phyloP scores from a whole-genome alignment of 2,113 vertebrate species.

The Vombatus ursinus region DNA sequence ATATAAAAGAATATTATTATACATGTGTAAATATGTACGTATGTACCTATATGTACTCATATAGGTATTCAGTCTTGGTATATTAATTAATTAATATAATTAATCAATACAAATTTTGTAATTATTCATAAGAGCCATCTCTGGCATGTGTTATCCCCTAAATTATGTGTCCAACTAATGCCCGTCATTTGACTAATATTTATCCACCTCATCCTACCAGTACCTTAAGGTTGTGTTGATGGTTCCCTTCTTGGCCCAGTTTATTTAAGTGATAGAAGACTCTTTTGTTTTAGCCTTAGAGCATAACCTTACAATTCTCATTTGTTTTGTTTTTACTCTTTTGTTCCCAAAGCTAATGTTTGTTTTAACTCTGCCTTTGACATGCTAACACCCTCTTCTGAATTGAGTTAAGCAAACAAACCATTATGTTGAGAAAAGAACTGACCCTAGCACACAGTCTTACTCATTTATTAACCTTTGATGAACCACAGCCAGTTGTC shows the following conservation, averaged over 20 bases:
- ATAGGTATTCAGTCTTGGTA: not conserved
- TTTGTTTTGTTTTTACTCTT: not conserved
- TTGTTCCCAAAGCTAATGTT: not conserved
- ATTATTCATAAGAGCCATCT: not conserved
- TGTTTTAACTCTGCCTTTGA: constrained; percentile 58
- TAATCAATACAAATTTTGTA: too few relatives aligned
- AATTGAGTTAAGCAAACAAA: constrained; percentile 68
- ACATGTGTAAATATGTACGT: not conserved
- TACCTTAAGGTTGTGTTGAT: not conserved
- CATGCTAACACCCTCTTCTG: constrained; percentile 56
- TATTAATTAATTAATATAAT: not conserved
- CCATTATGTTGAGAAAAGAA: constrained; percentile 62
- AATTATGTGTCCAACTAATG: not conserved
- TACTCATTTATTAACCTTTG: constrained; percentile 60
- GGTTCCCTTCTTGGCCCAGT: not conserved
- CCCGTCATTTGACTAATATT: not conserved
- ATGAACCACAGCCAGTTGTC: constrained; percentile 44
- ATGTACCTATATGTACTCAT: not conserved
- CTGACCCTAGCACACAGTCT: constrained; percentile 49
- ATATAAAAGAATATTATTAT: not conserved
- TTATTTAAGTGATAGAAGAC: constrained; percentile 8
- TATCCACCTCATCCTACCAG: not conserved
- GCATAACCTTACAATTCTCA: not conserved
- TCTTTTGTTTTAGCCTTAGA: not conserved
- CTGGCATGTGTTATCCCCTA: not conserved